These are phyloP conservation scores for Phania funesta DNA, from an alignment of 2,888 invertebrate species.

Conservation along the genomic window DNA sequence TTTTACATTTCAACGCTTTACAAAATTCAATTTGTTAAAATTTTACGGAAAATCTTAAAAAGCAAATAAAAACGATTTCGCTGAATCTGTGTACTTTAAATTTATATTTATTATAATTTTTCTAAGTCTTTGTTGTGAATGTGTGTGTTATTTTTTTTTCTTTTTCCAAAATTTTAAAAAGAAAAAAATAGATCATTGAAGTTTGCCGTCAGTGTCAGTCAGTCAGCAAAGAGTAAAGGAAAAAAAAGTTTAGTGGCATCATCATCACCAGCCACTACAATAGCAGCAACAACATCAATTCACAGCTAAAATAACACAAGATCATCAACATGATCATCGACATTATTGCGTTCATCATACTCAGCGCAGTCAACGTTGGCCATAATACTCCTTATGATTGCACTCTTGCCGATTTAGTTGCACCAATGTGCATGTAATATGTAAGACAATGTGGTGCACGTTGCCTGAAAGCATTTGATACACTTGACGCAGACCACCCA, in stretches of 20 bases:
- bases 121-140: conserved; percentile 38
- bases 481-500: conserved; percentile 66
- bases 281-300: conserved; percentile 63
- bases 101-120: conserved; percentile 37
- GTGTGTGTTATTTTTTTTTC: conserved; percentile 11
- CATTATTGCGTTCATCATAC: conserved; percentile 38
- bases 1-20: conserved; percentile 62
- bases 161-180: neutral
- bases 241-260: conserved; percentile 53
- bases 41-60: conserved; percentile 20
- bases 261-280: conserved; percentile 72
- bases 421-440: conserved; percentile 18
- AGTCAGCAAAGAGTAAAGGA: conserved; percentile 54
- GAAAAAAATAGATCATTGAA: conserved; percentile 57
- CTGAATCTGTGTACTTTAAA: conserved; percentile 45
- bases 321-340: conserved; percentile 56
- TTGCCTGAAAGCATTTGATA: conserved; percentile 44
- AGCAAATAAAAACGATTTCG: conserved; percentile 18
- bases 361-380: conserved; percentile 68
- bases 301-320: conserved; percentile 69
- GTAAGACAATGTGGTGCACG: conserved; percentile 49
- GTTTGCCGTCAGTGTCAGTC: conserved; percentile 67
- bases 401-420: conserved; percentile 69
- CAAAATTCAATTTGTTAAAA: conserved; percentile 34
- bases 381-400: conserved; percentile 71